Conservation (phyloP, 2,113 vertebrate genomes). For the Pomatorhinus ruficollis region DNA sequence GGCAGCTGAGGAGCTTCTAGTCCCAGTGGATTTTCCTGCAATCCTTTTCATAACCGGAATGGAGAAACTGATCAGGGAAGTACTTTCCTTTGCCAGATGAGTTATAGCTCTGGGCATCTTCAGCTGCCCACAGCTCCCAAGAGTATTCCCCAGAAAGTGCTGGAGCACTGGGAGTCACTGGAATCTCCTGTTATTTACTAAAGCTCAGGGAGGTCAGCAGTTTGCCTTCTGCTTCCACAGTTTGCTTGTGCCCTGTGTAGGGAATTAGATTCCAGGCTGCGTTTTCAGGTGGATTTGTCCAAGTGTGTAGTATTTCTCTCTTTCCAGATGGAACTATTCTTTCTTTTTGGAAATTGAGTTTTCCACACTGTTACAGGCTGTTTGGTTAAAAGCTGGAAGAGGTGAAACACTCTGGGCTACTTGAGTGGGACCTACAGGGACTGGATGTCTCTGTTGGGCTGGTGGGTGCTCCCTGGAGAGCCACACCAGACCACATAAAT, state of each 20-base stretch:
- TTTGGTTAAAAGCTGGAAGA: neutral
- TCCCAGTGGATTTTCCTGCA: neutral
- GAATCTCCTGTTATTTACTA: neutral
- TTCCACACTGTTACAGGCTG: neutral
- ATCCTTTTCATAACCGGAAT: neutral
- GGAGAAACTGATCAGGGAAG: neutral
- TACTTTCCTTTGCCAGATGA: neutral
- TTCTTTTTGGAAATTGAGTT: neutral
- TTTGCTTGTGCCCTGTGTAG: neutral
- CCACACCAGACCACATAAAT: neutral
- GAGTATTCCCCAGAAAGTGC: accelerated
- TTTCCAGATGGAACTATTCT: neutral
- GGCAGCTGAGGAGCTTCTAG: neutral
- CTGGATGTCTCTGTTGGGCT: neutral
- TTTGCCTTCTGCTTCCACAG: neutral
- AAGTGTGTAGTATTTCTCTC: neutral
- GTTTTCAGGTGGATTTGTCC: neutral
- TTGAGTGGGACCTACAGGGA: neutral
- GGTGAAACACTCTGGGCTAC: neutral
- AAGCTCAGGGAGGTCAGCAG: neutral
- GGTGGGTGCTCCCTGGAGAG: neutral
- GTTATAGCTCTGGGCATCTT: neutral
- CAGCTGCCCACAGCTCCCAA: neutral
- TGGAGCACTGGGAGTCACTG: neutral
- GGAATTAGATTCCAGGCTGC: neutral